Percentiles rank a stretch among this genome's conserved stretches.
phyloP scores from a whole-genome alignment of 2,888 invertebrate genomes.

The Tetranychus truncatus region DNA sequence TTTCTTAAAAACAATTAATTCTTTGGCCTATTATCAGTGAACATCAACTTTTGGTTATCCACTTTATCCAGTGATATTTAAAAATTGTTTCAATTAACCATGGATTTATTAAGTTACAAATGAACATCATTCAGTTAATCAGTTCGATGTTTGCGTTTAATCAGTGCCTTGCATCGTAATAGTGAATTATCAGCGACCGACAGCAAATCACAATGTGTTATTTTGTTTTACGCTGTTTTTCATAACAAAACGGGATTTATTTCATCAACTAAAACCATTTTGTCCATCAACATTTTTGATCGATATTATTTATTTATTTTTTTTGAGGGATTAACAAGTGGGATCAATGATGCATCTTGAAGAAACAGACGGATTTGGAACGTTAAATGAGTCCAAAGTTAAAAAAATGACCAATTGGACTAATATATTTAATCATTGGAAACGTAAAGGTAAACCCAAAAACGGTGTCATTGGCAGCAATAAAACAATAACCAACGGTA shows the following conservation, averaged over 20 bases:
- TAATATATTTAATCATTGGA: constrained; percentile 8
- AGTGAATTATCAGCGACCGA: background rate
- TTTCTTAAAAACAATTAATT: background rate
- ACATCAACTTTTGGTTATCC: background rate
- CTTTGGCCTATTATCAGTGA: background rate
- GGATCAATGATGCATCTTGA: background rate
- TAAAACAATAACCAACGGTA: background rate
- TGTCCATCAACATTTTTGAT: no score
- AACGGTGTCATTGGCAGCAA: background rate
- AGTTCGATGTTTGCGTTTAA: background rate
- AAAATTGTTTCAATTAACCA: background rate
- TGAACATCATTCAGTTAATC: background rate
- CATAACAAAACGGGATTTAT: no score
- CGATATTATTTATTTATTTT: no score
- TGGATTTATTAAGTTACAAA: background rate
- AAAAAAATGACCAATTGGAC: constrained; percentile 6
- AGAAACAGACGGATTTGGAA: background rate
- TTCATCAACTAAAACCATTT: no score
- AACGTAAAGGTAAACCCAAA: background rate
- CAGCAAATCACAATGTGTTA: background rate
- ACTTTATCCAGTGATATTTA: background rate
- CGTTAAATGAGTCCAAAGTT: background rate
- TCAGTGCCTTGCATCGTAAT: background rate
- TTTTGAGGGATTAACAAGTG: no score
- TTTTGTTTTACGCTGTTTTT: background rate